phyloP scores from a whole-genome alignment of 2,797 vertebrate genomes.

The Pterois miles region DNA sequence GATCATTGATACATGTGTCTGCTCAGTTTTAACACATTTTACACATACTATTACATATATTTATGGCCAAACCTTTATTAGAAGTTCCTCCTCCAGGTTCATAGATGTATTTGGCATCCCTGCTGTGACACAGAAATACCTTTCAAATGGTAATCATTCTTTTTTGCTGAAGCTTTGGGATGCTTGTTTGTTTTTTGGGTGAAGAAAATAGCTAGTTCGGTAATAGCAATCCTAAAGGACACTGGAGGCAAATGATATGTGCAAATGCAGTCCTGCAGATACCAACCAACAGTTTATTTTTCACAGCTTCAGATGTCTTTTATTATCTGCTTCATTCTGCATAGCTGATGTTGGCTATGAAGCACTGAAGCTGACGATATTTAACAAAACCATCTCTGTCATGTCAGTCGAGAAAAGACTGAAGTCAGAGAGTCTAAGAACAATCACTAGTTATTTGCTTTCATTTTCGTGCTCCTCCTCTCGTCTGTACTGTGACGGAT shows the following conservation, averaged over 20 bases:
- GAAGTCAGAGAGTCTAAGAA: constrained; percentile 4
- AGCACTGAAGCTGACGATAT: neutral
- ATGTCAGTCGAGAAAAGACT: constrained; percentile 17
- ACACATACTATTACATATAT: too few species aligned
- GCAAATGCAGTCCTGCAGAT: neutral
- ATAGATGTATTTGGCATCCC: neutral
- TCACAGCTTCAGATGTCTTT: constrained; percentile 3
- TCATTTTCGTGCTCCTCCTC: neutral
- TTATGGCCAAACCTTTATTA: neutral
- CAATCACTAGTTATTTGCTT: constrained; percentile 3
- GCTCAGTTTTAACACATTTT: too few species aligned
- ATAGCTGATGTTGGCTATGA: neutral
- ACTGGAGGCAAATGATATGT: constrained; percentile 13
- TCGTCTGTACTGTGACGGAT: constrained; percentile 18
- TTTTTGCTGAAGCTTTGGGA: neutral
- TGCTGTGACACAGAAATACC: neutral
- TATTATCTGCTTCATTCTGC: constrained; percentile 7
- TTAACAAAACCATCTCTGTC: constrained; percentile 30
- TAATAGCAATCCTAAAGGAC: neutral
- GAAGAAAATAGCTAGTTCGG: constrained; percentile 7
- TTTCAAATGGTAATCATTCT: neutral
- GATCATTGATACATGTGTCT: too few species aligned
- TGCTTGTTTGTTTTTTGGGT: neutral
- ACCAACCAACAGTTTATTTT: constrained; percentile 4
- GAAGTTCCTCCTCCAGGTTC: neutral